phyloP scores from a whole-genome alignment of 2,113 vertebrate species.

The Corythoichthys intestinalis region DNA sequence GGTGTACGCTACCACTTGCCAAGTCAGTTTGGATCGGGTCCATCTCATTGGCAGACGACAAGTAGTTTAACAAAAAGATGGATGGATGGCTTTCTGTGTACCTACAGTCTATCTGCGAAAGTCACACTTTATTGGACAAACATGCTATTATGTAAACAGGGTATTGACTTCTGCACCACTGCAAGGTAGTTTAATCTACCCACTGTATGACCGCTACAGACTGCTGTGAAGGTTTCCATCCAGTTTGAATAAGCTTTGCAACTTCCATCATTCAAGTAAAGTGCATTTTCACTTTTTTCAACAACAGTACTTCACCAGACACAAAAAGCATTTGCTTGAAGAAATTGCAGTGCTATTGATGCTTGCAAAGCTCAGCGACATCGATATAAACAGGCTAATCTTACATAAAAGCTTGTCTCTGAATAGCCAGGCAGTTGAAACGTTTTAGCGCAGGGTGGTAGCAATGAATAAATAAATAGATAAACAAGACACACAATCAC shows the following conservation, averaged over 20 bases:
- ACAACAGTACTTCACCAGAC: conserved; percentile 51
- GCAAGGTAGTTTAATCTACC: conserved; percentile 41
- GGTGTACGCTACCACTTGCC: background rate
- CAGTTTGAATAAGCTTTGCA: conserved; percentile 32
- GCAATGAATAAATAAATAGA: conserved; percentile 72
- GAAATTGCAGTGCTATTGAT: conserved; percentile 61
- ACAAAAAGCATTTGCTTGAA: conserved; percentile 40
- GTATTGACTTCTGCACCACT: conserved; percentile 44
- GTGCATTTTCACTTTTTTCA: conserved; percentile 41
- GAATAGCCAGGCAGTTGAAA: conserved; percentile 45
- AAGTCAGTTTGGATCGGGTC: background rate
- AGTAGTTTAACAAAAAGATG: background rate
- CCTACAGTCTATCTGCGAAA: conserved; percentile 34
- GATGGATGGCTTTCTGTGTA: conserved; percentile 2
- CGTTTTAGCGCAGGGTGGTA: conserved; percentile 55
- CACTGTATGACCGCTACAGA: conserved; percentile 3
- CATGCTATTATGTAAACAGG: conserved; percentile 54
- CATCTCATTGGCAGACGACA: background rate
- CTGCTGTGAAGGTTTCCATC: conserved; percentile 32
- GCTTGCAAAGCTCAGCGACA: conserved; percentile 43
- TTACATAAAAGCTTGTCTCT: conserved; percentile 61
- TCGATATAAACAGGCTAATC: conserved; percentile 63
- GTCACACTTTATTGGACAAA: conserved; percentile 50
- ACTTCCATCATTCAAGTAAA: conserved; percentile 38
- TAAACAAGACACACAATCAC: conserved; percentile 52